phyloP scores from a whole-genome alignment of 2,888 invertebrate species.

The Cinara cedri region DNA sequence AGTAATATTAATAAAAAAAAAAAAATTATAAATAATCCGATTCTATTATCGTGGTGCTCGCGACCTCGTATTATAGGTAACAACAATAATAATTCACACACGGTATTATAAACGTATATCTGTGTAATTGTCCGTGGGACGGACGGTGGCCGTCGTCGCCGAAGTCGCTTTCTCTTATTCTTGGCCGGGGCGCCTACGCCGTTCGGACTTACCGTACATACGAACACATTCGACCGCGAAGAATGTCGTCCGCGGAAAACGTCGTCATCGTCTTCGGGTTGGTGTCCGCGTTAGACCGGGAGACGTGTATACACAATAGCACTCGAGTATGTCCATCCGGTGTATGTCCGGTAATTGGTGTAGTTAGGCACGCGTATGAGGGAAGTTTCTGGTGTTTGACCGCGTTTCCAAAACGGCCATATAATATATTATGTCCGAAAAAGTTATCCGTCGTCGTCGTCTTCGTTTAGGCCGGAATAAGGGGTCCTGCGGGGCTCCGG shows the following conservation, averaged over 20 bases:
- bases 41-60: not conserved
- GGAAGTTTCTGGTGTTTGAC: no score
- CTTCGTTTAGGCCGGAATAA: no score
- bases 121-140: constrained; percentile 37
- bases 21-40: not conserved
- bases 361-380: no score
- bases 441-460: no score
- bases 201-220: not conserved
- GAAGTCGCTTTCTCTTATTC: constrained; percentile 40
- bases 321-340: no score
- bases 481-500: no score
- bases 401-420: no score
- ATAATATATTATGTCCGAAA: no score
- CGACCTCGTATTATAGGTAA: constrained; percentile 13
- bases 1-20: no score
- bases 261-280: not conserved
- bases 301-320: no score
- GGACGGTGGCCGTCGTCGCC: not conserved
- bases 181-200: constrained; percentile 30
- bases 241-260: constrained; percentile 27
- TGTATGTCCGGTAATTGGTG: no score
- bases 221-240: constrained; percentile 2
- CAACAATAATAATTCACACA: not conserved
- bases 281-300: no score
- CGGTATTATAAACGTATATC: not conserved